phyloP scores from a whole-genome alignment of 2,888 invertebrate species.

The Meloe dianella region DNA sequence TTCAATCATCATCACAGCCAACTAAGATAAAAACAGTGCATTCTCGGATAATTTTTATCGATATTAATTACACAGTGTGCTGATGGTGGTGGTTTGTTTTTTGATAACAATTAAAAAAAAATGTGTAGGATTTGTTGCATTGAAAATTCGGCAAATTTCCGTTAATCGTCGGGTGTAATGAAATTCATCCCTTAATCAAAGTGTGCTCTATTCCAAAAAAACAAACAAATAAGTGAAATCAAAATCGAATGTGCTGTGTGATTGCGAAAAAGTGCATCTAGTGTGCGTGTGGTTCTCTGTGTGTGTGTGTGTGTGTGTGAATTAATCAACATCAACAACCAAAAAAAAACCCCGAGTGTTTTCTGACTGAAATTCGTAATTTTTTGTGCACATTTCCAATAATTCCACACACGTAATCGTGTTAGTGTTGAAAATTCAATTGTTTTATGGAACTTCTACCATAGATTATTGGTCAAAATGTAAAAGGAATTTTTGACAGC shows the following conservation, averaged over 20 bases:
- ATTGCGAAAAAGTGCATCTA: neutral
- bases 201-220: no score
- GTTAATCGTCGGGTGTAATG: neutral
- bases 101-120: neutral
- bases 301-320: no score
- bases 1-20: neutral
- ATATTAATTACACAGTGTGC: neutral
- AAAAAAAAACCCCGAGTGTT: neutral
- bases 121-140: neutral
- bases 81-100: neutral
- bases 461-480: constrained; percentile 5
- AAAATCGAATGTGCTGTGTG: neutral
- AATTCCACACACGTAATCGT: no score
- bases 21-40: neutral
- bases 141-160: neutral
- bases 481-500: constrained; percentile 13
- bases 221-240: neutral
- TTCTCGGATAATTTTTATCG: neutral
- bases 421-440: neutral
- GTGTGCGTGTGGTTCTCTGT: neutral
- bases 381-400: no score
- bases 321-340: no score
- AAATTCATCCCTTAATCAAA: neutral
- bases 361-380: neutral
- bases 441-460: neutral